A percentile compares a stretch with the other conserved stretches of the same genome.
phyloP scores from a whole-genome alignment of 2,888 invertebrate species.

The Drosophila algonquin region DNA sequence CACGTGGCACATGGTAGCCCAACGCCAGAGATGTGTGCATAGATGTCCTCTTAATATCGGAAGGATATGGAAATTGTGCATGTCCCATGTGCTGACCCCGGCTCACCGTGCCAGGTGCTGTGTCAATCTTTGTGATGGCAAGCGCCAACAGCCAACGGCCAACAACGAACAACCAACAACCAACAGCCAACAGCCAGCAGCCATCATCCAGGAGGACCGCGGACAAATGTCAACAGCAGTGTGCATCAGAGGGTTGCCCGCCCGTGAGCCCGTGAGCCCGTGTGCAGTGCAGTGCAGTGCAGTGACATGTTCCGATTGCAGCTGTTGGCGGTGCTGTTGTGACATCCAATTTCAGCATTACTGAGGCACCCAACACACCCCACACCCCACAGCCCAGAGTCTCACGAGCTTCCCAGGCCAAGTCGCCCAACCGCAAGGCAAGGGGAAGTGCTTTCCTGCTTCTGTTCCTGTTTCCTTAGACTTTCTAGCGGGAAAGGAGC shows the following conservation, averaged over 20 bases:
- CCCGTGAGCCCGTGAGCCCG: background rate
- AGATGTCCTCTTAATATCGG: background rate
- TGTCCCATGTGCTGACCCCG: conserved; percentile 43
- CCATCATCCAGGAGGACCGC: background rate
- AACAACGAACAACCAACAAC: background rate
- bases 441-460: background rate
- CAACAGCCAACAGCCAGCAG: conserved; percentile 1
- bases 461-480: background rate
- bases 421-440: background rate
- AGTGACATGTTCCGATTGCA: conserved; percentile 29
- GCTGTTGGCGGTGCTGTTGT: background rate
- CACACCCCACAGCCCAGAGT: conserved; percentile 12
- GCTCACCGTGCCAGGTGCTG: conserved; percentile 55
- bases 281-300: conserved; percentile 48
- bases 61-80: conserved; percentile 31
- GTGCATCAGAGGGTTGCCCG: conserved; percentile 37
- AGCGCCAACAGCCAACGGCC: background rate
- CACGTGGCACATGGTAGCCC: conserved; percentile 41
- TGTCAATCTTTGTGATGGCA: conserved; percentile 55
- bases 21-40: background rate
- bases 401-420: background rate
- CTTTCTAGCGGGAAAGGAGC: background rate
- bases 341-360: background rate
- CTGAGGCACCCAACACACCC: background rate
- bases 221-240: conserved; percentile 55